Base-by-base conservation (phyloP, 2,113 vertebrate genomes). In the Sisor rabdophorus region DNA sequence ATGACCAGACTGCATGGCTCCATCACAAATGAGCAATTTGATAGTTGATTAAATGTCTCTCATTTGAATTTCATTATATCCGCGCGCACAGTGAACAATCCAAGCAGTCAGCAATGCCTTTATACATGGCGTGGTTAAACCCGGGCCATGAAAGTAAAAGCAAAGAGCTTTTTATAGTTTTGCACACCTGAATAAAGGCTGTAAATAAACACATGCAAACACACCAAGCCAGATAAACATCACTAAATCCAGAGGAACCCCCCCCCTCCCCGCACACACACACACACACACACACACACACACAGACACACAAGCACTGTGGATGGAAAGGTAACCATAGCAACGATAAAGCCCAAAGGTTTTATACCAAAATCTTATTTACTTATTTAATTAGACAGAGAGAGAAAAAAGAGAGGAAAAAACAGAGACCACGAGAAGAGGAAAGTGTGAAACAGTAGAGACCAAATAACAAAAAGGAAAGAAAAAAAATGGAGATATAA, bases 341-440 rank as follows among this genome's bases (percentile, higher is more conserved):
- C 71, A 81, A 93, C 85, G 53, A 65, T 82, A 88, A 89, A 88
- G 88, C 89, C 89, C 87, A 90, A 91, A 93, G 90, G 89, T 90
- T 92, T 88, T 88, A 90, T 91, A 91, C 86, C 86, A 87, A 92
- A 92, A 91, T 85, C 87, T 90, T 86, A 89, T 90, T 69, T 69
- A 69, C 65, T 69, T 69, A 69, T 69, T 69, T 92, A 91, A 92
- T 91, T 90, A 89, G 81, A 75, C 75, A 78, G 67, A 72, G 70
- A 60, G 67, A 40, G 79, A 56, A 80, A 84, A 79, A 72, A 32
- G 53, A 71, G 65, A 77, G 73, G 79, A 68, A 72, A 81, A 74
- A 16, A 79, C 58, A 83, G 80, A 83, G 68, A 75, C 82, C 80
- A 63, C 76, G 74, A 61, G 55, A 85, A 81, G 52, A 52, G 28